These are phyloP conservation scores for Betta splendens DNA, from an alignment of 2,797 vertebrate genomes.

Conservation along the genomic window DNA sequence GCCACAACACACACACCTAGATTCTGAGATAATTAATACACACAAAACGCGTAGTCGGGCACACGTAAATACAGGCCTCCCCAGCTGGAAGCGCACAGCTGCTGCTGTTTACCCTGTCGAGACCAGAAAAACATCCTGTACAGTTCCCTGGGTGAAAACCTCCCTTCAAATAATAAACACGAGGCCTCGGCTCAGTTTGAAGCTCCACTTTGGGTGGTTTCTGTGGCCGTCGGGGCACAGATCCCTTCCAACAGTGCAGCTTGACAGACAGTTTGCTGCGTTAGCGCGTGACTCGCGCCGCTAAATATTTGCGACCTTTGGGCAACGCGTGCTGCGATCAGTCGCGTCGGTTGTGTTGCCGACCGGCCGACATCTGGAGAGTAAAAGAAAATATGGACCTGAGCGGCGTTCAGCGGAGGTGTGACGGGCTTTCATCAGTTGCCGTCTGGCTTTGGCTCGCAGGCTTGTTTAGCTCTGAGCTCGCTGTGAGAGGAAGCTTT, in stretches of 20 bases:
- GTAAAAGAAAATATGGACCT: slow-evolving; percentile 53
- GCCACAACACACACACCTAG: slow-evolving; percentile 23
- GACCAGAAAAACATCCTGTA: slow-evolving; percentile 88
- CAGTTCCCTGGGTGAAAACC: slow-evolving; percentile 81
- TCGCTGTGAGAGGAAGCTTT: slow-evolving; percentile 59
- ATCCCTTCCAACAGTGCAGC: slow-evolving; percentile 48
- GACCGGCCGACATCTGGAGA: slow-evolving; percentile 55
- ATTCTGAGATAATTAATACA: slow-evolving; percentile 39
- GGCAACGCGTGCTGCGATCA: background rate
- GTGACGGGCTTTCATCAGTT: slow-evolving; percentile 57
- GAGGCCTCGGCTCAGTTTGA: slow-evolving; percentile 75
- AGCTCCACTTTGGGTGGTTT: slow-evolving; percentile 79
- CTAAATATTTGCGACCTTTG: slow-evolving; percentile 1
- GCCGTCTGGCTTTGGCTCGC: slow-evolving; percentile 40
- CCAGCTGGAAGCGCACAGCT: slow-evolving; percentile 86
- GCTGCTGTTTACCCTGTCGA: slow-evolving; percentile 85
- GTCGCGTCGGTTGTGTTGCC: background rate
- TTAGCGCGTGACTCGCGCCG: background rate
- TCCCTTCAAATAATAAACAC: slow-evolving; percentile 86
- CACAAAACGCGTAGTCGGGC: slow-evolving; percentile 15
- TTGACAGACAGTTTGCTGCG: slow-evolving; percentile 57
- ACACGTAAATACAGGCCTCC: slow-evolving; percentile 77
- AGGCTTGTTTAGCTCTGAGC: slow-evolving; percentile 60
- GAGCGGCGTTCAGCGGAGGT: slow-evolving; percentile 33
- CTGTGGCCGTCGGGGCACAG: slow-evolving; percentile 63